Evolutionary conservation across 2,888 invertebrate genomes (phyloP), one percentile per base, ranked within the genome.

Genomic region (Epirrhoe tristata): DNA sequence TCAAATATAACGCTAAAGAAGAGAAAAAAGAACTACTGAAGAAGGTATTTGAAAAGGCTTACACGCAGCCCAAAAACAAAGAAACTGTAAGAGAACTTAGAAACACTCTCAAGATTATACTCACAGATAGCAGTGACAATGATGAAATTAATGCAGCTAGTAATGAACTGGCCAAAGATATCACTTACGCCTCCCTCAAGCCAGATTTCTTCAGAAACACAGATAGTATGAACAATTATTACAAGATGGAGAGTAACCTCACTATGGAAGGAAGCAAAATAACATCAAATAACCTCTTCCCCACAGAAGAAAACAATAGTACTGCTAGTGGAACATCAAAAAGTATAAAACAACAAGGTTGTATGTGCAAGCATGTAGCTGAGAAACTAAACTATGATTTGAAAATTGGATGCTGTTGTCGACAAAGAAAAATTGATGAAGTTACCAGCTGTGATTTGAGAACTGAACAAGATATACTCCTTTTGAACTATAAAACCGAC

Each of bases 21-120:
- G 75, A 86, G 31, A 90, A 87, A 69, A 90, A 87, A 65, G 77
- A 75, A 60, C 77, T 86, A 67, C 63, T 90, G 0, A 87, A 87
- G 66, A 79, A 77, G 32, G 77, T 90, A 1, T 81, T 90, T 5
- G 81, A 85, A 63, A 82, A 81, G 64, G 80, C 81, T 8, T 74
- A 80, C 32, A 79, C 74, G 3, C 81, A 80, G 62, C 71, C 70
- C 2, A 84, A 84, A 39, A 82, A 74, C 16, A 86, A 80, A 77
- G 74, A 71, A 36, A 80, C 80, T 31, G 76, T 85, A 43, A 80
- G 77, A 59, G 76, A 82, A 59, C 66, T 89, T 14, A 74, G 75
- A 32, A 77, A 86, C 39, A 81, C 85, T 75, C 72, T 90, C 5
- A 84, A 84, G 66, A 74, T 83, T 1, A 83, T 89, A 67, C 69